phyloP scores from a whole-genome alignment of 2,113 vertebrate species.

The Monopterus albus region DNA sequence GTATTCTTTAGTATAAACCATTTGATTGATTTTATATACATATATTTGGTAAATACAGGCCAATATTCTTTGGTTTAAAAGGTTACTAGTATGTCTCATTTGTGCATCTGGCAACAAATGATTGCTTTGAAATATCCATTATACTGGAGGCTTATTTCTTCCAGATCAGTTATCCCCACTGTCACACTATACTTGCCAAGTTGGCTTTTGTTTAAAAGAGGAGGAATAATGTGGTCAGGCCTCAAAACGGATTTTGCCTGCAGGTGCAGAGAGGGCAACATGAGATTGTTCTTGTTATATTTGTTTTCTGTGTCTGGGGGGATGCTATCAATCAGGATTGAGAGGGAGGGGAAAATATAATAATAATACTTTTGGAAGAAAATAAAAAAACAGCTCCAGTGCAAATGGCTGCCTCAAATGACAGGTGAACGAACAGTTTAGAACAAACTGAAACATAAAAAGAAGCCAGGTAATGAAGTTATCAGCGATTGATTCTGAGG shows the following conservation, averaged over 20 bases:
- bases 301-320: conserved; percentile 72
- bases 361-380: conserved; percentile 28
- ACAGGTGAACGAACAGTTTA: conserved; percentile 60
- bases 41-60: conserved; percentile 1
- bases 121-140: conserved; percentile 35
- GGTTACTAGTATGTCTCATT: conserved; percentile 38
- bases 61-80: conserved; percentile 25
- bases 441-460: conserved; percentile 27
- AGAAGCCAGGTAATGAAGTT: conserved; percentile 24
- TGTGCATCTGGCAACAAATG: conserved; percentile 19
- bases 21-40: no score
- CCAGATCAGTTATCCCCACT: conserved; percentile 16
- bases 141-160: conserved; percentile 23
- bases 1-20: not conserved
- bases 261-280: conserved; percentile 43
- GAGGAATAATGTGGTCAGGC: conserved; percentile 57
- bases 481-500: not conserved
- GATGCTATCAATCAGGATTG: conserved; percentile 72
- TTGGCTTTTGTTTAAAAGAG: conserved; percentile 67
- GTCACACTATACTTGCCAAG: conserved; percentile 30
- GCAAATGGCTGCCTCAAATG: conserved; percentile 48
- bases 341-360: conserved; percentile 45
- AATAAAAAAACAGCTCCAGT: conserved; percentile 36
- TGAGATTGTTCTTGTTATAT: conserved; percentile 64
- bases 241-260: conserved; percentile 59